These are phyloP conservation scores for Trichoplusia ni DNA, from an alignment of 1,140 invertebrate genomes.

Conservation along the genomic window DNA sequence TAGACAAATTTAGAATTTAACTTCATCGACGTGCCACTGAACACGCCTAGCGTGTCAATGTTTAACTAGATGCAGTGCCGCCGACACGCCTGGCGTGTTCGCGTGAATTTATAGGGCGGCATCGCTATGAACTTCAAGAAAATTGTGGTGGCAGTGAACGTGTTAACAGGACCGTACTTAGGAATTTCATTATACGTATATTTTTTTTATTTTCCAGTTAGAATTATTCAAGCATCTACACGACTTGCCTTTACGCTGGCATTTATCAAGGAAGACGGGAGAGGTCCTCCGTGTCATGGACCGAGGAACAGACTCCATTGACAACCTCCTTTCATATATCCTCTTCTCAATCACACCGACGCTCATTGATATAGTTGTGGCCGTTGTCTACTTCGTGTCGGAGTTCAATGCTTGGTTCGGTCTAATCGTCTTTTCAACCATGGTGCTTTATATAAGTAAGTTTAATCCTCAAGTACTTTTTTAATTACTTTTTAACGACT, in stretches of 20 bases:
- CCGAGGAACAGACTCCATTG: conserved; percentile 96
- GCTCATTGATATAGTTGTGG: conserved; percentile 95
- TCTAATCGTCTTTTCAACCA: conserved; percentile 95
- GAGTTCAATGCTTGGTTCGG: conserved; percentile 97
- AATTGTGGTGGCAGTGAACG: too few relatives aligned
- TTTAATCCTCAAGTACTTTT: too few relatives aligned
- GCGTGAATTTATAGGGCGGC: too few relatives aligned
- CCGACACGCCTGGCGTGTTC: too few relatives aligned
- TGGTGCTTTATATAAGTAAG: conserved; percentile 95
- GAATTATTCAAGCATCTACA: conserved; percentile 94
- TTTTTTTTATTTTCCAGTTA: conserved; percentile 78
- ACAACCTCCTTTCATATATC: conserved; percentile 94
- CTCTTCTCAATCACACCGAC: conserved; percentile 95
- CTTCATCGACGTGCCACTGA: too few relatives aligned
- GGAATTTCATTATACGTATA: neutral
- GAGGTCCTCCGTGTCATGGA: conserved; percentile 97
- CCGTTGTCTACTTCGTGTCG: conserved; percentile 93
- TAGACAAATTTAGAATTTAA: too few relatives aligned
- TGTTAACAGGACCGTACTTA: too few relatives aligned
- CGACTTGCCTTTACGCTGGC: conserved; percentile 93
- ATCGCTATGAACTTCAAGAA: too few relatives aligned
- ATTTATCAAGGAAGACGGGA: conserved; percentile 95
- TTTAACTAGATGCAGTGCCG: too few relatives aligned
- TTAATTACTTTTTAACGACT: too few relatives aligned
- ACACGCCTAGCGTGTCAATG: too few relatives aligned